phyloP scores from a whole-genome alignment of 2,888 invertebrate genomes.

The Eupithecia subfuscata region DNA sequence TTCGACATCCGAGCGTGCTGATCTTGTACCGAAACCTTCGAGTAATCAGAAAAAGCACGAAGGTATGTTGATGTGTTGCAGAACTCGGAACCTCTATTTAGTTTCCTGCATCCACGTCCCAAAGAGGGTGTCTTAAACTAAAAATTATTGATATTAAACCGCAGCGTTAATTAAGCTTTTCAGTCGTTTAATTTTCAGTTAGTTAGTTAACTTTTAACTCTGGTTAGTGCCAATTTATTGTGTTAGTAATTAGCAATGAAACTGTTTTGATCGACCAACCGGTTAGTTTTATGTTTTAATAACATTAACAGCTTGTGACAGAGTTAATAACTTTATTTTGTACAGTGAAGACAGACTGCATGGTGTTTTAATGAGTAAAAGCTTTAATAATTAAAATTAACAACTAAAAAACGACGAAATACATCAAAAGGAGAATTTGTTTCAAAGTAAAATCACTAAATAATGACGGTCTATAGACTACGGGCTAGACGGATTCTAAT shows the following conservation, averaged over 20 bases:
- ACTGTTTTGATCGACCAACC: conserved; percentile 67
- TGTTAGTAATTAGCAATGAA: conserved; percentile 75
- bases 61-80: background rate
- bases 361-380: background rate
- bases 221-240: conserved; percentile 73
- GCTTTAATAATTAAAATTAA: background rate
- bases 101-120: conserved; percentile 48
- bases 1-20: no score
- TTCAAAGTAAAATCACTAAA: conserved; percentile 73
- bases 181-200: conserved; percentile 75
- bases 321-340: background rate
- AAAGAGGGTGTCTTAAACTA: conserved; percentile 80
- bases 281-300: conserved; percentile 11
- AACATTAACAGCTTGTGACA: background rate
- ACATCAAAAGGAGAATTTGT: conserved; percentile 59
- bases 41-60: no score
- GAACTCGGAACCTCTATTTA: conserved; percentile 18
- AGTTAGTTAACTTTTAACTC: conserved; percentile 68
- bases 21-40: no score
- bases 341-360: background rate
- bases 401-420: conserved; percentile 22
- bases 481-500: conserved; percentile 62
- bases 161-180: conserved; percentile 79
- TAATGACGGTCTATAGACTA: conserved; percentile 62
- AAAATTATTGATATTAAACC: conserved; percentile 80